Evolutionary conservation across 2,888 invertebrate species (phyloP).

Genomic region (Dysmachus trigonus): DNA sequence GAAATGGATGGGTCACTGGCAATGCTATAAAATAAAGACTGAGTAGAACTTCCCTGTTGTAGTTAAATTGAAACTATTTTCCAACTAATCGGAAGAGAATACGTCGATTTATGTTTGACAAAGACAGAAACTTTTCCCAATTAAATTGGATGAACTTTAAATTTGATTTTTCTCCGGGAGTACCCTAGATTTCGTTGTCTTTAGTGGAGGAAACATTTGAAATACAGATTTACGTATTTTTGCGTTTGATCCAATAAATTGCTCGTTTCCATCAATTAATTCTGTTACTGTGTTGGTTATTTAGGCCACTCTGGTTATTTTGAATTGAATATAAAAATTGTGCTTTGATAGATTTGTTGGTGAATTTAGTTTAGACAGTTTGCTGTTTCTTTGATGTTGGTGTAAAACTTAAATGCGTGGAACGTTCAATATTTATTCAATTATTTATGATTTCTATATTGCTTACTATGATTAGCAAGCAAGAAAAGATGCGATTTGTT

Average conservation of each 20-base stretch:
- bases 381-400: too few species aligned
- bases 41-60: background rate
- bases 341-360: too few species aligned
- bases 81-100: background rate
- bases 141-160: background rate
- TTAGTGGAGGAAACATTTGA: background rate
- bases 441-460: too few species aligned
- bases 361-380: too few species aligned
- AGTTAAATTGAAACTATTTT: background rate
- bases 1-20: background rate
- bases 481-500: too few species aligned
- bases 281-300: too few species aligned
- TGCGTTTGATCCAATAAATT: background rate
- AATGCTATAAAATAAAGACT: background rate
- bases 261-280: too few species aligned
- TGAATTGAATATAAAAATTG: too few species aligned
- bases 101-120: background rate
- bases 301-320: too few species aligned
- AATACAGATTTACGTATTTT: background rate
- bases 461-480: too few species aligned
- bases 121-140: background rate
- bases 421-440: too few species aligned
- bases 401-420: too few species aligned
- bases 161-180: background rate
- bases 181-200: background rate